Evolutionary conservation across 2,797 vertebrate genomes (phyloP).

Genomic region (Sebastiscus tertius): DNA sequence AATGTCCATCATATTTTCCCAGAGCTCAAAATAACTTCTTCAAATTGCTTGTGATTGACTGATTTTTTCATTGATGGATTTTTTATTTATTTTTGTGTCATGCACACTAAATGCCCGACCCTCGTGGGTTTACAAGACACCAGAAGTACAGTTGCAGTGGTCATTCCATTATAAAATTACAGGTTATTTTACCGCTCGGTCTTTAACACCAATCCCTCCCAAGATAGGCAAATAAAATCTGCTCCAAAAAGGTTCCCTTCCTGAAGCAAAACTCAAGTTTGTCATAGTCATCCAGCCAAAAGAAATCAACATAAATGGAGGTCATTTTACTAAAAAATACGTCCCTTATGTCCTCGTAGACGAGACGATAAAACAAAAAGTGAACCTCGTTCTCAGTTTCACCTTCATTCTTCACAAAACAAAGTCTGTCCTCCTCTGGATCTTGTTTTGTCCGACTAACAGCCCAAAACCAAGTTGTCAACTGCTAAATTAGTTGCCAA

Average conservation of each 20-base stretch:
- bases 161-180: neutral
- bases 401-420: neutral
- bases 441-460: neutral
- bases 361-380: neutral
- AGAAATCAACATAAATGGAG: neutral
- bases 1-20: neutral
- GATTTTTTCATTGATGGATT: neutral
- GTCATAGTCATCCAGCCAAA: neutral
- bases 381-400: neutral
- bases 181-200: neutral
- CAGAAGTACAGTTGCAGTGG: neutral
- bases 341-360: neutral
- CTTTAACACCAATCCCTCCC: neutral
- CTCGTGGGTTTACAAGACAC: neutral
- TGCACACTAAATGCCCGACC: neutral
- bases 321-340: neutral
- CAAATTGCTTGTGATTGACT: neutral
- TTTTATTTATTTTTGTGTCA: neutral
- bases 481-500: too few species aligned
- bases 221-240: neutral
- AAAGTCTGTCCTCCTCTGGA: neutral
- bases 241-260: neutral
- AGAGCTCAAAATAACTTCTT: neutral
- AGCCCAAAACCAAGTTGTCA: neutral
- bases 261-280: neutral